Percentiles rank a stretch among this genome's conserved stretches.
These are phyloP conservation scores for Crotalus tigris DNA, from an alignment of 2,113 vertebrate genomes.

Conservation along the genomic window DNA sequence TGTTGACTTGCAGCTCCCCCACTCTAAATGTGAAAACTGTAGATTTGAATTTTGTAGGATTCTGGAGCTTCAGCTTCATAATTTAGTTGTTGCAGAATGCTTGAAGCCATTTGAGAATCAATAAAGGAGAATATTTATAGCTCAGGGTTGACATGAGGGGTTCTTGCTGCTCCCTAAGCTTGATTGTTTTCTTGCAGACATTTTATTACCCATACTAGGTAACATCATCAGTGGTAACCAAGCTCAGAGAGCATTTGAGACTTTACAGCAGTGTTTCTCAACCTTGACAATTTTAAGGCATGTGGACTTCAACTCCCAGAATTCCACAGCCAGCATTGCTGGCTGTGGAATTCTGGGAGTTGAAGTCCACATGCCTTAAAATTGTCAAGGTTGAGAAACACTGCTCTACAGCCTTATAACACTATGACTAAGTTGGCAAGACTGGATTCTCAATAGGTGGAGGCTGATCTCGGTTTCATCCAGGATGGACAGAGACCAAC, in stretches of 20 bases:
- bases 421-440: not conserved
- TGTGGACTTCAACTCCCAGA: too few species aligned
- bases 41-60: constrained; percentile 3
- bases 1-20: not conserved
- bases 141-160: not conserved
- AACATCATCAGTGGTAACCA: too few species aligned
- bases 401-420: not conserved
- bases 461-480: not conserved
- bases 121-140: not conserved
- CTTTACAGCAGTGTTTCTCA: too few species aligned
- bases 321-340: too few species aligned
- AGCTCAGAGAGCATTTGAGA: too few species aligned
- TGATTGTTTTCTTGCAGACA: not conserved
- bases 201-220: not conserved
- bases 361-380: too few species aligned
- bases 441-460: not conserved
- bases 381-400: too few species aligned
- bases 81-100: not conserved
- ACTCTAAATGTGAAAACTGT: not conserved
- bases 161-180: not conserved
- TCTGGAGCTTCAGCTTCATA: not conserved
- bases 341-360: too few species aligned
- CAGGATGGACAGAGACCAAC: not conserved
- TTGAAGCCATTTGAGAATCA: not conserved
- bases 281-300: too few species aligned